Base-by-base conservation (phyloP, 2,113 vertebrate species). In the Epinephelus cyanopodus region DNA sequence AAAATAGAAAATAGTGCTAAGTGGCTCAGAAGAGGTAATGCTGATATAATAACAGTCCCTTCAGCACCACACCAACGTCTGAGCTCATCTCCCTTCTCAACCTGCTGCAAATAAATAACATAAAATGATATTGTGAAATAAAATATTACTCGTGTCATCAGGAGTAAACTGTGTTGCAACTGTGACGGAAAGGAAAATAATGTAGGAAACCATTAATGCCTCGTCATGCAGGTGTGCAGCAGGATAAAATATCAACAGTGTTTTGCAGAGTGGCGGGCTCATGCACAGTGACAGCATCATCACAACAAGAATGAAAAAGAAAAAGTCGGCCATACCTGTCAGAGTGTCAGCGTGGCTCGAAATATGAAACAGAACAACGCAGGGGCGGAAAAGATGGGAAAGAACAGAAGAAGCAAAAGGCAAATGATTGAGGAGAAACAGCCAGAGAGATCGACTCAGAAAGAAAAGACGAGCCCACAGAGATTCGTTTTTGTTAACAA, bases 271-370 rank as follows among this genome's bases (percentile, higher is more conserved):
- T 2, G 72, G 17, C 45, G 19, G 14, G 39, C 21, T 74, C 52
- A 77, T 83, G 86, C 83, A 78, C 15, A 74, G 58, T 18, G 73
- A 86, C 21, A 67, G 74, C 6, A 23, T 69, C 48, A 86, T 74
- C 76, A 79, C 76, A 80, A 76, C 68, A 56, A 83, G 61, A 79
- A 73, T 62, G 67, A 57, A 52, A 79, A 77, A 87, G 42, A 63
- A 87, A 87, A 90, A 65, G 86, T 83, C 37, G 52, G 66, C 86
- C 93, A 68, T 95, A 95, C 94, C 94, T 95, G 91, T 89, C 23
- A 81, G 85, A 68, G 82, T 17, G 45, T 74, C 58, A 53, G 66
- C 63, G 73, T 27, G 84, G 85, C 81, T 90, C 69, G 77, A 87
- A 77, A 91, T 72, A 85, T 53, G 74, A 89, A 86, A 93, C 54